Evolutionary conservation across 2,113 vertebrate species (phyloP).

Genomic region (Nerophis ophidion): DNA sequence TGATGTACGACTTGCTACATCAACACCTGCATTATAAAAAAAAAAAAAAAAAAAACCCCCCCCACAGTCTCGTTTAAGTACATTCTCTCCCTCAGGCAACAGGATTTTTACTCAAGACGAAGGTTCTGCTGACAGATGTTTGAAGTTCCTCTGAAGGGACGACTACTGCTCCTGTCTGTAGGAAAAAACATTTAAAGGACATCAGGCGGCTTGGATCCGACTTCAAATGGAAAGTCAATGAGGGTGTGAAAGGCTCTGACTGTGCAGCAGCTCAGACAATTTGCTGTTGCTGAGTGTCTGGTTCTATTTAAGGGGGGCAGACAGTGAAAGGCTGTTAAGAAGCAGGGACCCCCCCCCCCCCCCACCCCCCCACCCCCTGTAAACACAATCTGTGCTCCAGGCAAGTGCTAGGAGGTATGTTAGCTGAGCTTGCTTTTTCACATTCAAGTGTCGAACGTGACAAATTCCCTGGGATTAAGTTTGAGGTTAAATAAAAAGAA

Average conservation of each 20-base stretch:
- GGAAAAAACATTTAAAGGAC: conserved; percentile 69
- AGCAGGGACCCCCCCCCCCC: conserved; percentile 26
- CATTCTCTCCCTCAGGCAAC: conserved; percentile 16
- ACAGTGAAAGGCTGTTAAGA: conserved; percentile 33
- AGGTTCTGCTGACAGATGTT: conserved; percentile 43
- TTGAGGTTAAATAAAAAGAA: conserved; percentile 1
- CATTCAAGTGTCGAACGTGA: conserved; percentile 22
- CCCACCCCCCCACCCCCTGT: conserved; percentile 20
- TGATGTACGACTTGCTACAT: conserved; percentile 14
- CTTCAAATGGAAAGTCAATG: conserved; percentile 66
- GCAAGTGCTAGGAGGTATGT: conserved; percentile 27
- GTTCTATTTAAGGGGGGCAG: conserved; percentile 43
- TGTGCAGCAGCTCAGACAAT: conserved; percentile 34
- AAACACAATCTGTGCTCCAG: conserved; percentile 43
- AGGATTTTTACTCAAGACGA: conserved; percentile 37
- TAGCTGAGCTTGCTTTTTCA: conserved; percentile 17
- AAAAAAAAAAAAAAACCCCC: neutral
- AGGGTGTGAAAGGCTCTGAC: conserved; percentile 53
- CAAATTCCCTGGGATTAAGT: conserved; percentile 15
- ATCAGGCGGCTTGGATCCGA: conserved; percentile 60
- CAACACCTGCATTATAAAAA: conserved; percentile 16
- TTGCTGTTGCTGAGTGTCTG: conserved; percentile 25
- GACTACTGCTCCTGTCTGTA: conserved; percentile 52
- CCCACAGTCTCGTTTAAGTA: conserved; percentile 23
- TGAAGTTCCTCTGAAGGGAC: conserved; percentile 32